phyloP scores from a whole-genome alignment of 1,140 invertebrate genomes.

The Ips typographus region DNA sequence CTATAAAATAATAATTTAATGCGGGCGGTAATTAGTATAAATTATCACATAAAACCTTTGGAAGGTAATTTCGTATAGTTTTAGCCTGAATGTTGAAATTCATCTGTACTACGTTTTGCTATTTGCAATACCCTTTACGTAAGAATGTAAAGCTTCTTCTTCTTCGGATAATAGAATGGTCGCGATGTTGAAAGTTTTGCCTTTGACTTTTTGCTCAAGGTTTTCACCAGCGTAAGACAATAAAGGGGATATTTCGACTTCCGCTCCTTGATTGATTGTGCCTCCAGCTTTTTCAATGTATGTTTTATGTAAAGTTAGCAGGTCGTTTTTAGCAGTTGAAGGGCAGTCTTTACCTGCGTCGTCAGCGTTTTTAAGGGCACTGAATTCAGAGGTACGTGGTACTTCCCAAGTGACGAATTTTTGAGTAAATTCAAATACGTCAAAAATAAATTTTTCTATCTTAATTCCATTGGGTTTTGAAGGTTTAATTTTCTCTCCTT shows the following conservation, averaged over 20 bases:
- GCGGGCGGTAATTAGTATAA: slow-evolving; percentile 1
- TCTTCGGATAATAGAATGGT: slow-evolving; percentile 40
- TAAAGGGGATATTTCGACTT: slow-evolving; percentile 89
- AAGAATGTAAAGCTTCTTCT: slow-evolving; percentile 15
- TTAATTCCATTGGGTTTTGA: slow-evolving; percentile 93
- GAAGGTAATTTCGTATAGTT: slow-evolving; percentile 7
- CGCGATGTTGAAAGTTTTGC: slow-evolving; percentile 37
- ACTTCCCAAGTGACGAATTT: slow-evolving; percentile 95
- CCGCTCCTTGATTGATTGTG: slow-evolving; percentile 65
- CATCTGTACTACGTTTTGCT: slow-evolving; percentile 8
- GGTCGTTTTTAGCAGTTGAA: slow-evolving; percentile 76
- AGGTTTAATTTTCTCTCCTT: slow-evolving; percentile 74
- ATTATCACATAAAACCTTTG: slow-evolving; percentile 14
- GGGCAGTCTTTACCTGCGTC: slow-evolving; percentile 86
- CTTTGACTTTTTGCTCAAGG: slow-evolving; percentile 53
- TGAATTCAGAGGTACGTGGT: slow-evolving; percentile 90
- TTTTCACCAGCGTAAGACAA: slow-evolving; percentile 90
- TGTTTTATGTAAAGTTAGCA: slow-evolving; percentile 79
- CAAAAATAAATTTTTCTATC: slow-evolving; percentile 99
- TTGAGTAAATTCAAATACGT: slow-evolving; percentile 92
- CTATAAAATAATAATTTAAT: not conserved
- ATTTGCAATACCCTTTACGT: slow-evolving; percentile 5
- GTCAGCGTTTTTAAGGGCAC: slow-evolving; percentile 94
- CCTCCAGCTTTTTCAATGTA: slow-evolving; percentile 87
- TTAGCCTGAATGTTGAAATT: not conserved